Evolutionary conservation across 2,888 invertebrate genomes (phyloP).

Genomic region (Yponomeuta cagnagella): DNA sequence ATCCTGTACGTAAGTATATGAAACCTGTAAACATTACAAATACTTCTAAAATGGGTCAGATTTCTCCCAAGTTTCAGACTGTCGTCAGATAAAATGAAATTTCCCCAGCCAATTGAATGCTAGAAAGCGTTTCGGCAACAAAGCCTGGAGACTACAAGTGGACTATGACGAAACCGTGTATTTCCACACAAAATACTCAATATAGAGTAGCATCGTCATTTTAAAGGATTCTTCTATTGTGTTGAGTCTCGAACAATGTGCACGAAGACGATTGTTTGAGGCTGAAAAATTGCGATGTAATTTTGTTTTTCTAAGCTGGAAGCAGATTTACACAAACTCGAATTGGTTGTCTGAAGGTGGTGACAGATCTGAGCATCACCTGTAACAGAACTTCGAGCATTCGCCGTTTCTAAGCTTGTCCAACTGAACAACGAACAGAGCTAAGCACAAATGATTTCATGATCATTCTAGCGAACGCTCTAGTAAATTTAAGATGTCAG

Average conservation of each 20-base stretch:
- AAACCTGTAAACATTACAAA: too few relatives aligned
- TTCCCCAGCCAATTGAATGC: not conserved
- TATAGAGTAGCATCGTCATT: not conserved
- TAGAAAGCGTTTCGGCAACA: not conserved
- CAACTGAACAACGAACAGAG: too few relatives aligned
- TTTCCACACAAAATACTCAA: not conserved
- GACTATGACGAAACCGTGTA: not conserved
- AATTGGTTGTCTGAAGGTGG: too few relatives aligned
- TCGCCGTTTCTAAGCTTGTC: too few relatives aligned
- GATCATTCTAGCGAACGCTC: too few relatives aligned
- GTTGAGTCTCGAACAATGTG: not conserved
- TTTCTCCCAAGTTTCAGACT: too few relatives aligned
- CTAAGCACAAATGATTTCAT: too few relatives aligned
- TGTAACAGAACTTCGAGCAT: too few relatives aligned
- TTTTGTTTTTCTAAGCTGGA: not conserved
- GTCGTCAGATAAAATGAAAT: not conserved
- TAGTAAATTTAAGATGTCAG: too few relatives aligned
- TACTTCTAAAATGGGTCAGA: too few relatives aligned
- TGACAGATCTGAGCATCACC: too few relatives aligned
- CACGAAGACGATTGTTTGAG: not conserved
- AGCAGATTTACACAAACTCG: not conserved
- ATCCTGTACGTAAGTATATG: too few relatives aligned
- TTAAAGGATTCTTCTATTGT: constrained; percentile 1
- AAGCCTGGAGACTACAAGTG: not conserved
- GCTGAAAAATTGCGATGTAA: not conserved